Evolutionary conservation across 2,113 vertebrate species (phyloP), one percentile per base, ranked within the genome.

Genomic region (Malurus melanocephalus): DNA sequence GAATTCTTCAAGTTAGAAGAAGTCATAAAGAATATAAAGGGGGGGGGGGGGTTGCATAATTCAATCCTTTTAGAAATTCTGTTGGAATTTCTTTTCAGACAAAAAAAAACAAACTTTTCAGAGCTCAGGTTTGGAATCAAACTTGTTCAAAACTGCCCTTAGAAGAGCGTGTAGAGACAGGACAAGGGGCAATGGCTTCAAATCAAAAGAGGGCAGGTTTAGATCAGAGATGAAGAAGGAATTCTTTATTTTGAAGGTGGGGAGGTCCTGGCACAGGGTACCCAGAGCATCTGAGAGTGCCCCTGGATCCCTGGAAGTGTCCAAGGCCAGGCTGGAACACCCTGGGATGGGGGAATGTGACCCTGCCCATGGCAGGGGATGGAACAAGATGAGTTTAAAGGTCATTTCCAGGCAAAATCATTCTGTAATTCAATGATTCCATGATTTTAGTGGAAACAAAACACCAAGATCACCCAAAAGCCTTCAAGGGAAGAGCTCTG

Each of bases 81-180:
- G 24, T 33, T 62, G 68, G 38, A 89, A 83, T 79, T 85, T 91
- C 6, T 78, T 92, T 92, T 75, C 61, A 80, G 74, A 9, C 38
- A 51, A 64, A 76, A n/a, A n/a, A n/a, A n/a, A n/a, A n/a, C n/a
- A n/a, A 16, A 3, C 60, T 61, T 38, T 60, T 94, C 43, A 92
- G 51, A 94, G 65, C 33, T 80, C 42, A 53, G 35, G 22, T 49
- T 90, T 89, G 87, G 52, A 93, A 79, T 40, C 4, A 15, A 93
- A 80, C 27, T n/a, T 52, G 38, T 55, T 85, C 55, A 71, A 87
- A 83, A 78, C 16, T 72, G 12, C 27, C 80, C 62, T 88, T 26
- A 15, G 5, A 20, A 38, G 22, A 59, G 32, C 6, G 3, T 5
- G 16, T 7, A 8, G 11, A 5, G 33, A 53, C 9, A 46, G 28